Base-by-base conservation (phyloP, 2,113 vertebrate species). In the Clinocottus analis region DNA sequence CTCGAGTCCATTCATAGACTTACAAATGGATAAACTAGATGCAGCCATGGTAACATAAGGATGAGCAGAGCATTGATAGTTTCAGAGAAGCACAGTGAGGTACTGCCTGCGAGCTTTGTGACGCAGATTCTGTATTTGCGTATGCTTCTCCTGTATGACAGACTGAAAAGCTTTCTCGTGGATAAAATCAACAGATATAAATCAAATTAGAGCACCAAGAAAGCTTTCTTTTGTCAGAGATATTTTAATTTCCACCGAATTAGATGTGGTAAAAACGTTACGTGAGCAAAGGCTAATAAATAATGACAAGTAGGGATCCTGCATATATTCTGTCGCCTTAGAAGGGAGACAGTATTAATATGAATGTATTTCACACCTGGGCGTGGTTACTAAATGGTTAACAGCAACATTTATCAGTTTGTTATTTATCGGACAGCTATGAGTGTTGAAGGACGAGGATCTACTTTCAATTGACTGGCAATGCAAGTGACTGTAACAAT, bases 31-130 rank as follows among this genome's bases (percentile, higher is more conserved):
- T 90, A 80, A 85, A 86, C 77, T 79, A 75, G 82, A 85, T 65
- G 92, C 91, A 91, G 80, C 90, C 91, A 92, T 93, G 90, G 91
- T 88, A 93, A 93, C 91, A 64, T 91, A 62, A 72, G 64, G 77
- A 87, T 80, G 87, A 89, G 85, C 70, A 59, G 67, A 87, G 87
- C 89, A 83, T 45, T 81, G 88, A 89, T 82, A 83, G 70, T 91
- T 88, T 89, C 81, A 89, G 83, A 91, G 70, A 85, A 83, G 84
- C 82, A 85, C 77, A 72, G 82, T 78, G 84, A 88, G 89, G 69
- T 71, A 78, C 80, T 85, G 90, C 84, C 82, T 91, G 90, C 66
- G 55, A 89, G 85, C 86, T 87, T 63, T 21, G 77, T 93, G 90
- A 93, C 90, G 90, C 91, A 92, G 72, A 84, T 86, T 79, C 79